A percentile compares a stretch with the other conserved stretches of the same genome.
Conservation (phyloP, 2,888 invertebrate genomes). For the Hymenopus coronatus region DNA sequence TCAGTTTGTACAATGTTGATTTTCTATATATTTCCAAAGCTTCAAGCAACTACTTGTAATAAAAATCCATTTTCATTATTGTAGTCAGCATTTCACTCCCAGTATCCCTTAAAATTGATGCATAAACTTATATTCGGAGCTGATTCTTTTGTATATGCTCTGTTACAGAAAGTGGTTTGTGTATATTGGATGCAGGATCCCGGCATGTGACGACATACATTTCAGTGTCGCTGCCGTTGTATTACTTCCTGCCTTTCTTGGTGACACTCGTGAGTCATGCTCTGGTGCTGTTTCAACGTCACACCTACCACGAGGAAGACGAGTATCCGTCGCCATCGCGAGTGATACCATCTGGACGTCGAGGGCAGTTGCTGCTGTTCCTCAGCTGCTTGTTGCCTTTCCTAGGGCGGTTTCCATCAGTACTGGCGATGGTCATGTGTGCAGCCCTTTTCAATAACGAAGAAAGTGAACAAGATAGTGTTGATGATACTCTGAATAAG, state of each 20-base stretch:
- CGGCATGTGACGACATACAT: background rate
- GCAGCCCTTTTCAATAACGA: background rate
- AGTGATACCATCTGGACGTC: background rate
- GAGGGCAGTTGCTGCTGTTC: background rate
- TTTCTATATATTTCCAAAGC: too few species aligned
- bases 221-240: background rate
- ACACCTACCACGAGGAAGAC: constrained; percentile 6
- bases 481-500: background rate
- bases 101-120: too few species aligned
- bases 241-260: constrained; percentile 1
- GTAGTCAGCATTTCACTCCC: too few species aligned
- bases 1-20: too few species aligned
- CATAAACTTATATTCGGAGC: too few species aligned
- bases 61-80: too few species aligned
- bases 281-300: background rate
- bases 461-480: background rate
- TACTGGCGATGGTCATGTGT: background rate
- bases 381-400: background rate
- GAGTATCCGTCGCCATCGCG: constrained; percentile 1
- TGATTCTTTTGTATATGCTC: background rate
- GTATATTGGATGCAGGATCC: background rate
- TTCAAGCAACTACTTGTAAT: too few species aligned
- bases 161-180: constrained; percentile 6
- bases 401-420: constrained; percentile 1
- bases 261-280: background rate